Conservation (phyloP, 2,888 invertebrate genomes). For the Linnaemya tessellans region DNA sequence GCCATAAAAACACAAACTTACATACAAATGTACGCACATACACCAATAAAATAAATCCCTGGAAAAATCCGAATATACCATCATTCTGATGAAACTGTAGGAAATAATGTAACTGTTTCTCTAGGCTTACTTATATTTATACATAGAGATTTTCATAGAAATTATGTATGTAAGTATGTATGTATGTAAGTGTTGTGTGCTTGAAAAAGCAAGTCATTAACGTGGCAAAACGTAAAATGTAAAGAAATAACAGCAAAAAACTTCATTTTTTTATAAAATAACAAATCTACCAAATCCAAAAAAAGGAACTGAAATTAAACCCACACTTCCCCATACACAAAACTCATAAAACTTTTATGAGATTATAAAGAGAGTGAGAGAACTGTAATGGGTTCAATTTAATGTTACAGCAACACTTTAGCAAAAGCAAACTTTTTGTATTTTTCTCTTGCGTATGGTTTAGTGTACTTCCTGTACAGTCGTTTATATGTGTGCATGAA, state of each 20-base stretch:
- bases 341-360: conserved; percentile 60
- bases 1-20: conserved; percentile 7
- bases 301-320: conserved; percentile 39
- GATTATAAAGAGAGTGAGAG: conserved; percentile 52
- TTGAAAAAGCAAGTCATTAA: conserved; percentile 47
- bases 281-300: conserved; percentile 10
- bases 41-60: not conserved
- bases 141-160: not conserved
- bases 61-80: not conserved
- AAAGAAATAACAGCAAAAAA: conserved; percentile 12
- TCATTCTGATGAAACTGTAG: conserved; percentile 12
- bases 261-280: conserved; percentile 9
- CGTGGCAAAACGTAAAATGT: conserved; percentile 39
- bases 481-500: conserved; percentile 2
- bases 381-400: conserved; percentile 27
- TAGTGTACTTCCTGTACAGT: conserved; percentile 8
- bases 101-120: conserved; percentile 38
- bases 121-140: conserved; percentile 42
- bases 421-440: conserved; percentile 20
- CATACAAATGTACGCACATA: not conserved
- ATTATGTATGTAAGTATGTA: not conserved
- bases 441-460: conserved; percentile 12
- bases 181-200: not conserved
- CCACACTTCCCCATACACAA: conserved; percentile 16
- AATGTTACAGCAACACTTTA: conserved; percentile 61